A percentile compares a stretch with the other conserved stretches of the same genome.
phyloP scores from a whole-genome alignment of 1,140 invertebrate genomes.

The Thaumetopoea pityocampa region DNA sequence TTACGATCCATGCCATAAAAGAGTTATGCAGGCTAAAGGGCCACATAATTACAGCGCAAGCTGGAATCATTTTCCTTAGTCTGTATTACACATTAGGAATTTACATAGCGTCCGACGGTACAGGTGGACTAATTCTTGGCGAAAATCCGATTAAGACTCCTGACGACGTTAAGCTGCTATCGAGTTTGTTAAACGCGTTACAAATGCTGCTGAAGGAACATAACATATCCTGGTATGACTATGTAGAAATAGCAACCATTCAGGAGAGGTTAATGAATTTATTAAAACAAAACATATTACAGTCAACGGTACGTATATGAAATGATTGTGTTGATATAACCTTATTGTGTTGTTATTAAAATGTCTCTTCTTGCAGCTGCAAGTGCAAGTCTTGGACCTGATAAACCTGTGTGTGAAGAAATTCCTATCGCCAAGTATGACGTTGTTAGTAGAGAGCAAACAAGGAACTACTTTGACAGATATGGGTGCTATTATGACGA shows the following conservation, averaged over 20 bases:
- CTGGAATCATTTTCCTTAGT: constrained; percentile 21
- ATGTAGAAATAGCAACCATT: constrained; percentile 22
- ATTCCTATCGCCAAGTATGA: constrained; percentile 83
- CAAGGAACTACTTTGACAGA: constrained; percentile 77
- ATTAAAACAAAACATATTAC: constrained; percentile 24
- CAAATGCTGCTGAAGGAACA: constrained; percentile 27
- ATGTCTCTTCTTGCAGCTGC: constrained; percentile 66
- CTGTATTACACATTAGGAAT: constrained; percentile 21
- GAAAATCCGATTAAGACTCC: constrained; percentile 11
- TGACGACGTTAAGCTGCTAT: constrained; percentile 22
- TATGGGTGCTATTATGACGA: constrained; percentile 77
- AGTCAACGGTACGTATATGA: constrained; percentile 25
- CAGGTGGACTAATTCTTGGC: constrained; percentile 11
- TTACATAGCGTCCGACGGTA: constrained; percentile 17
- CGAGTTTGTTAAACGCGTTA: constrained; percentile 16
- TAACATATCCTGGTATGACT: constrained; percentile 33
- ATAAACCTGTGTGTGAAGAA: constrained; percentile 80
- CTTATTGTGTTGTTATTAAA: too few species aligned
- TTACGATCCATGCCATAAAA: constrained; percentile 13
- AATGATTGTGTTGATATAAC: too few species aligned
- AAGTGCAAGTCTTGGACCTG: constrained; percentile 80
- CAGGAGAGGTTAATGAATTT: constrained; percentile 25
- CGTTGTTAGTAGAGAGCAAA: constrained; percentile 78
- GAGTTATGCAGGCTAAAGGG: constrained; percentile 18
- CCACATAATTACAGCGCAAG: constrained; percentile 18